These are phyloP conservation scores for Xylocampa areola DNA, from an alignment of 2,888 invertebrate species.

Conservation along the genomic window DNA sequence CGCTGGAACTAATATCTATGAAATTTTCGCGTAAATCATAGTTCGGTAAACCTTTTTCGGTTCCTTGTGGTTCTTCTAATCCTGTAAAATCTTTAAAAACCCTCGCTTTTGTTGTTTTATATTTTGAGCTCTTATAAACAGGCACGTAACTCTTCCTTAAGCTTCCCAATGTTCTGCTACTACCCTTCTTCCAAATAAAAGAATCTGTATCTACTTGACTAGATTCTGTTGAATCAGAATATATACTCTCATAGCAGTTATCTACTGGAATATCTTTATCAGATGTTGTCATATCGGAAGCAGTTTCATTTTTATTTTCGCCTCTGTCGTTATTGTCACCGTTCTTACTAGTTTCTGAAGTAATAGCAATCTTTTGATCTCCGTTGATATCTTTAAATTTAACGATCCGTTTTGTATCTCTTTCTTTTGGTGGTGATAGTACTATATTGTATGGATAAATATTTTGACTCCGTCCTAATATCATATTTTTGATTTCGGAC, in stretches of 20 bases:
- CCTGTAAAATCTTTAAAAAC: slow-evolving; percentile 71
- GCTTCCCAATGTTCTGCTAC: slow-evolving; percentile 52
- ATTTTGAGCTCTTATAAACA: slow-evolving; percentile 68
- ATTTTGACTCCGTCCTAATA: slow-evolving; percentile 79
- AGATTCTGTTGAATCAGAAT: slow-evolving; percentile 72
- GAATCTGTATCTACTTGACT: slow-evolving; percentile 74
- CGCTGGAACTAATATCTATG: slow-evolving; percentile 60
- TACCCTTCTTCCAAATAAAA: slow-evolving; percentile 72
- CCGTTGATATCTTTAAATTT: slow-evolving; percentile 72
- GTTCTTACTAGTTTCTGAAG: slow-evolving; percentile 51
- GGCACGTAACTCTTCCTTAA: slow-evolving; percentile 64
- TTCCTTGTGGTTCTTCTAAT: slow-evolving; percentile 59
- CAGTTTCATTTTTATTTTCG: slow-evolving; percentile 31
- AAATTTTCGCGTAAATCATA: slow-evolving; percentile 52
- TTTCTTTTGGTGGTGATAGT: slow-evolving; percentile 79
- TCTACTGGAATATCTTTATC: slow-evolving; percentile 51
- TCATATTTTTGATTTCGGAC: slow-evolving; percentile 78
- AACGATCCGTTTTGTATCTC: slow-evolving; percentile 74
- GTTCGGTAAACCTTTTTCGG: slow-evolving; percentile 34
- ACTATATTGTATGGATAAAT: slow-evolving; percentile 84
- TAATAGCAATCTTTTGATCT: slow-evolving; percentile 44
- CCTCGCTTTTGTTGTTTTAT: slow-evolving; percentile 66
- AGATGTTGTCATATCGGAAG: slow-evolving; percentile 49
- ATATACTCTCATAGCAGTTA: slow-evolving; percentile 55
- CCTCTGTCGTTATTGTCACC: slow-evolving; percentile 41